Base-by-base conservation (phyloP, 2,113 vertebrate species). In the Lasiurus cinereus region DNA sequence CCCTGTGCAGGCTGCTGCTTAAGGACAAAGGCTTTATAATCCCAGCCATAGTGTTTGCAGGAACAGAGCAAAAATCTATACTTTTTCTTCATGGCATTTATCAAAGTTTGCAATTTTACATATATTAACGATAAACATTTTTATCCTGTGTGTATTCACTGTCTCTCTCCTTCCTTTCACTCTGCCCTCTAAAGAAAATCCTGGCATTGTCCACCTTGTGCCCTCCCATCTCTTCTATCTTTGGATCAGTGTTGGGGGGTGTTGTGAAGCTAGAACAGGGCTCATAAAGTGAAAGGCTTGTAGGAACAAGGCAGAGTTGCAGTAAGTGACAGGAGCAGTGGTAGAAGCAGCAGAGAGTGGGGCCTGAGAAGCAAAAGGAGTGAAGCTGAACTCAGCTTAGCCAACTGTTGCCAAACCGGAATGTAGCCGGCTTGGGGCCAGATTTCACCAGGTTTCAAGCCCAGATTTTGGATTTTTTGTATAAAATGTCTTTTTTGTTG, bases 51-150 rank as follows among this genome's bases (percentile, higher is more conserved):
- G 15, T 27, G 33, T 79, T 85, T 39, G 43, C 50, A 94, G 90
- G 56, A 74, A 86, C 33, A 52, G 48, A 92, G 43, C 15, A 66
- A 72, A 43, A 54, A 72, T 46, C 43, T 52, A 10, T 18, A 27
- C 24, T 88, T 79, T 73, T 64, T 31, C 64, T 96, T 93, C 27
- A 48, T 0, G 1, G 43, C 72, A 48, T 77, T 92, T 54, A 86
- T 70, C 70, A 74, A 70, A 85, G 43, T 80, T 73, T 72, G 46
- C 48, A 48, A 33, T 80, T 92, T 83, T 82, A 69, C 33, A 10
- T 24, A 10, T n/a, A 69, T 84, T 1, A 43, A 39, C 7, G 15
- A 83, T 48, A 77, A 72, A 70, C 4, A 21, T 46, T 11, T 72
- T 52, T 80, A 73, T 27, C 14, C 24, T 16, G 13, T 54, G 24